These are phyloP conservation scores for Hiodon tergisus DNA, from an alignment of 2,113 vertebrate genomes.

Conservation along the genomic window DNA sequence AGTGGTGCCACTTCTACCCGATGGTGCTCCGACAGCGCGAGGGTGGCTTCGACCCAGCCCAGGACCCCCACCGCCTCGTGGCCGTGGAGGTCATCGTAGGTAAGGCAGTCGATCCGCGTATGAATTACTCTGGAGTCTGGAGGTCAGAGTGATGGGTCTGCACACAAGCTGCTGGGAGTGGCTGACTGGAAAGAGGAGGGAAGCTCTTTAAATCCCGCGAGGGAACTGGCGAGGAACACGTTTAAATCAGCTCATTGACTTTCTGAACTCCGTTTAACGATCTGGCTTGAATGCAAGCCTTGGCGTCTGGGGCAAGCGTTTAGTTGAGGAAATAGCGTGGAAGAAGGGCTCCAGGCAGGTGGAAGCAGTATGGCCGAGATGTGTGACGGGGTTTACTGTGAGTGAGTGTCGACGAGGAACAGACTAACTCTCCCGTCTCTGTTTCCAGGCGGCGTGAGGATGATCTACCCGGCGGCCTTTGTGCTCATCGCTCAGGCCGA, in stretches of 20 bases:
- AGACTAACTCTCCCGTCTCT: not conserved
- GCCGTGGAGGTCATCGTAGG: conserved; percentile 96
- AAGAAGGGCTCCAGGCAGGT: not conserved
- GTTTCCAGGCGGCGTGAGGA: conserved; percentile 82
- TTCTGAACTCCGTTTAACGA: conserved; percentile 41
- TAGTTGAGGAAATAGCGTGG: conserved; percentile 12
- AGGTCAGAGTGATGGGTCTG: not conserved
- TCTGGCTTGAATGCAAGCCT: conserved; percentile 50
- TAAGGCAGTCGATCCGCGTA: conserved; percentile 42
- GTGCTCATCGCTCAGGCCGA: conserved; percentile 93
- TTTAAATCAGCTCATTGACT: conserved; percentile 44
- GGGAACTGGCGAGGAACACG: conserved; percentile 43
- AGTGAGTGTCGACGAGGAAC: not conserved
- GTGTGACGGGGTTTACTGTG: not conserved
- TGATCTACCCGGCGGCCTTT: conserved; percentile 94
- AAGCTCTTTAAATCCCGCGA: conserved; percentile 24
- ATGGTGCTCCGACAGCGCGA: conserved; percentile 76
- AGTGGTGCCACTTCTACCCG: conserved; percentile 97
- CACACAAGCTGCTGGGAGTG: too few species aligned
- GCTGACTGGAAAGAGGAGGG: conserved; percentile 24
- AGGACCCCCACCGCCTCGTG: conserved; percentile 80
- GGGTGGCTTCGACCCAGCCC: conserved; percentile 65
- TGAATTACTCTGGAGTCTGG: not conserved
- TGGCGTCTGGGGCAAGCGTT: conserved; percentile 31
- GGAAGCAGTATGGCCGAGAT: not conserved